Base-by-base conservation (phyloP, 2,797 vertebrate species). In the Momotus momota region DNA sequence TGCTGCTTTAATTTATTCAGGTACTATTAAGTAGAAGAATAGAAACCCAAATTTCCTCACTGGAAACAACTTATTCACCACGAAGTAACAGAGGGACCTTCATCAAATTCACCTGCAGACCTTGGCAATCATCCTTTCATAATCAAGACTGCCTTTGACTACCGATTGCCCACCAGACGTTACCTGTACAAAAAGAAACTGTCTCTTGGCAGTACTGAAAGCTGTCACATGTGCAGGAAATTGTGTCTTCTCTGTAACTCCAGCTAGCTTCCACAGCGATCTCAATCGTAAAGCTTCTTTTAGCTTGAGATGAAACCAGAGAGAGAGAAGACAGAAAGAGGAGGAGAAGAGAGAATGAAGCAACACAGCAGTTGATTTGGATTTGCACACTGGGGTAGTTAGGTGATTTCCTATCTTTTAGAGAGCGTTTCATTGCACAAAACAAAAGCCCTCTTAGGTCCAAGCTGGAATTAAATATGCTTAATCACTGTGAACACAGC, bases 251-350 rank as follows among this genome's bases (percentile, higher is more conserved):
- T 43, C 64, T n/a, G 1, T 55, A 81, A 78, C 10, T 74, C n/a
- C 29, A 27, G 14, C 7, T 29, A 72, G 10, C 6, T 78, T 75
- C 35, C 8, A 35, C 35, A 35, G 2, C 0, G 29, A 35, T n/a
- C 11, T 19, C 31, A 51, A 18, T 31, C 81, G 88, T 55, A 83
- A 70, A 91, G 31, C 10, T 86, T 78, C 11, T 61, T 88, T 83
- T 48, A 58, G 5, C 29, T 71, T 20, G 71, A 78, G 26, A 60
- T 3, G 75, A 73, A 66, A 77, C 2, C n/a, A 14, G 55, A 26
- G 21, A 7, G 1, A n/a, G n/a, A 49, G 22, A 29, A 14, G 11
- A 15, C 9, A 14, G 3, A 8, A 5, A 6, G 1, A 6, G 16
- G 46, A 48, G 46, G 19, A 46, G 5, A 1, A 25, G 22, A 13